Percentiles rank a stretch among this genome's conserved stretches.
Conservation (phyloP, 1,140 invertebrate genomes). For the Coenobita brevimanus region DNA sequence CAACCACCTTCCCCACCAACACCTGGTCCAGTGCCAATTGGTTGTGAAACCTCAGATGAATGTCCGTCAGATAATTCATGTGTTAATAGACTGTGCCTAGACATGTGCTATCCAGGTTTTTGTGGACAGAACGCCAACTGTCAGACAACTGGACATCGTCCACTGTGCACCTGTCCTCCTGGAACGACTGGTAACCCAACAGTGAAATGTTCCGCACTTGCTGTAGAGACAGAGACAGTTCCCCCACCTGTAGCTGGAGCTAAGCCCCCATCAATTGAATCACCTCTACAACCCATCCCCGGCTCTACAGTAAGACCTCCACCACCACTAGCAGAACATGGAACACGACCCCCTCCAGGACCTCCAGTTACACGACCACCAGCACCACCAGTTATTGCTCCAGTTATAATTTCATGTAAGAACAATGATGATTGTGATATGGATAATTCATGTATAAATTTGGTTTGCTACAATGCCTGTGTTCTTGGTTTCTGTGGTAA, state of each 20-base stretch:
- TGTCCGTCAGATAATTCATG: conserved; percentile 72
- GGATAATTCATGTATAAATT: conserved; percentile 90
- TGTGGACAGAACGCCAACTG: conserved; percentile 66
- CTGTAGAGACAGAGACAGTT: not conserved
- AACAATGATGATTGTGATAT: conserved; percentile 83
- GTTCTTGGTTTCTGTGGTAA: conserved; percentile 78
- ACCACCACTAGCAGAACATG: conserved; percentile 19
- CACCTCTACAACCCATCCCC: not conserved
- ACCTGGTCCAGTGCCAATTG: conserved; percentile 29
- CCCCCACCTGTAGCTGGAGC: not conserved
- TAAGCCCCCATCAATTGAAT: not conserved
- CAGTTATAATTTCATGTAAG: conserved; percentile 42
- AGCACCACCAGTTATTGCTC: conserved; percentile 38
- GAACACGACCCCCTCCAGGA: conserved; percentile 19
- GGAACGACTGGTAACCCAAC: conserved; percentile 53
- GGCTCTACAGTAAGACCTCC: not conserved
- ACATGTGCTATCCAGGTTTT: conserved; percentile 46
- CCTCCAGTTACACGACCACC: conserved; percentile 28
- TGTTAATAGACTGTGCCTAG: conserved; percentile 43
- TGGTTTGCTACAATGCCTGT: conserved; percentile 76
- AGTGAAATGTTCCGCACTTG: conserved; percentile 32
- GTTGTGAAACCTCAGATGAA: conserved; percentile 45
- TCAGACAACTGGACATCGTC: conserved; percentile 61
- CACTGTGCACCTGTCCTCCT: conserved; percentile 42
- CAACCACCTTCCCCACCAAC: conserved; percentile 42